Evolutionary conservation across 2,113 vertebrate genomes (phyloP), one percentile per base, ranked within the genome.

Genomic region (Oxyura jamaicensis): DNA sequence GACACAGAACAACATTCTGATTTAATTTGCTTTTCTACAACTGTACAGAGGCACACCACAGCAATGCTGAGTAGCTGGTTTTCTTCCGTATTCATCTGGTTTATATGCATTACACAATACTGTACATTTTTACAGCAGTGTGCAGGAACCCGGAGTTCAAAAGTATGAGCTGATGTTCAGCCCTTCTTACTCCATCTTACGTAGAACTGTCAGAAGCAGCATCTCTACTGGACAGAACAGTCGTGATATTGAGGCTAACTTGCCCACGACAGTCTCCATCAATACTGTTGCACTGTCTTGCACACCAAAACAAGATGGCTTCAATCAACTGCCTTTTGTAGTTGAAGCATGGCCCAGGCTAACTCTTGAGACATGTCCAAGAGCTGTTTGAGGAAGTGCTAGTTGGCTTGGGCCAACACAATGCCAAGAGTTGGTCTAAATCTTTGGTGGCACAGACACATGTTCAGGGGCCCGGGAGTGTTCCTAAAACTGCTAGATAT

Each of bases 1-100:
- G 52, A 63, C 46, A 58, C 55, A 77, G 53, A 93, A 55, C 55
- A 90, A 72, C 86, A 71, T 77, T 86, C n/a, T 83, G 74, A 62
- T 68, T 90, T 97, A 21, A 12, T 69, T 77, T 79, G 63, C 79
- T 69, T 39, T 29, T 10, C 22, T 63, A 41, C 26, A 65, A 39
- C 21, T 31, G n/a, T 50, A 46, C 4, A 60, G 44, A 68, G 59
- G 62, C 79, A 75, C 12, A 41, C 71, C 48, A n/a, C 53, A 87
- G 66, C 44, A 59, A 52, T 13, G 4, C 2, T 26, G 36, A 25
- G 18, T 56, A 12, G 25, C 33, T 7, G 2, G 28, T 90, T 90
- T 56, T 83, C 26, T 25, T 73, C 86, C 28, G 28, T 76, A 44
- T 76, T 73, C 44, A 41, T 10, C 15, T 73, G 39, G 26, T 56